Percentiles rank a stretch among this genome's conserved stretches.
Conservation (phyloP, 2,797 vertebrate species). For the Rhinogobio ventralis region DNA sequence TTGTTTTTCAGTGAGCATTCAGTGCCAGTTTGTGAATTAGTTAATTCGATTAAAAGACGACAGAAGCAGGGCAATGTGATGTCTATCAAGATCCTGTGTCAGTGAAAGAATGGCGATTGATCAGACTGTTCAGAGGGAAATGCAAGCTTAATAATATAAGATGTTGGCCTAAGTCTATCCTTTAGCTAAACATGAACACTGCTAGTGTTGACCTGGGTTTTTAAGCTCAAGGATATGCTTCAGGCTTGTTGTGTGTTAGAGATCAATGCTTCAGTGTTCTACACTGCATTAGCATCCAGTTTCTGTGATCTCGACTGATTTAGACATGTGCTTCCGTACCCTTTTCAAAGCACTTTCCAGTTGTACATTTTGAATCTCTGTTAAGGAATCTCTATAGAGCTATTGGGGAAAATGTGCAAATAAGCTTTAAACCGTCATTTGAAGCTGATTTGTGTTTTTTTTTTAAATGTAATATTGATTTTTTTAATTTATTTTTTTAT, state of each 20-base stretch:
- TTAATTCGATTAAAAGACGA: constrained; percentile 12
- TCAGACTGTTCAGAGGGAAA: constrained; percentile 42
- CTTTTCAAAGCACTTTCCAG: background rate
- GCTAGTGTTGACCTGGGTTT: constrained; percentile 16
- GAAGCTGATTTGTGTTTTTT: background rate
- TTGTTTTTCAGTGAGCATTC: background rate
- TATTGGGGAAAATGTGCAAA: background rate
- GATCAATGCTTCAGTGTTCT: constrained; percentile 1
- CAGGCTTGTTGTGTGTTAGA: constrained; percentile 4
- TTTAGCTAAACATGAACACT: constrained; percentile 35
- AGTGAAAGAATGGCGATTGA: constrained; percentile 45
- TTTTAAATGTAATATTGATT: too few species aligned
- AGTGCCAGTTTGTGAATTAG: background rate
- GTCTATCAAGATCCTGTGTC: constrained; percentile 19
- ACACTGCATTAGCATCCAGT: background rate
- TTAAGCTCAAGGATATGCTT: background rate
- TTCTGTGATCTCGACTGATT: background rate
- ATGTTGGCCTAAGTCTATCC: constrained; percentile 34
- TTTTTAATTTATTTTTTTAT: too few species aligned
- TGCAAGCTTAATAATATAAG: constrained; percentile 46
- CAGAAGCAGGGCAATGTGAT: constrained; percentile 1
- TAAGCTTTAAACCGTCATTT: background rate
- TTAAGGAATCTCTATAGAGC: background rate
- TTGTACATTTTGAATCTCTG: background rate
- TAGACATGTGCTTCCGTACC: background rate